phyloP scores from a whole-genome alignment of 2,888 invertebrate species.

The Oconnorella tubifera region DNA sequence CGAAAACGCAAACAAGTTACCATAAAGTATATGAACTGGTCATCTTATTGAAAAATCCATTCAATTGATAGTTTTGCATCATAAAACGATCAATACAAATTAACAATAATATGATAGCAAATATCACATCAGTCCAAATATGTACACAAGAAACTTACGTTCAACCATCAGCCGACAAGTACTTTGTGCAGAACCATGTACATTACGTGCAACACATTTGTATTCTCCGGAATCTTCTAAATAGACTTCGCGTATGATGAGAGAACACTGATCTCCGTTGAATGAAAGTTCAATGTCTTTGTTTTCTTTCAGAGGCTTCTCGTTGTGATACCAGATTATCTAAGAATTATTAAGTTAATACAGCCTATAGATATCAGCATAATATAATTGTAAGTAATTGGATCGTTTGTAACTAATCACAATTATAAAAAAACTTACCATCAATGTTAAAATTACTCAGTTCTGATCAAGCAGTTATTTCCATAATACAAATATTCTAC shows the following conservation, averaged over 20 bases:
- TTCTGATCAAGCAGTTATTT: too few species aligned
- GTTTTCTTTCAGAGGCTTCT: constrained; percentile 76
- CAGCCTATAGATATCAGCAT: background rate
- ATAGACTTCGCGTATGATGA: constrained; percentile 61
- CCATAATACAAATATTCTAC: too few species aligned
- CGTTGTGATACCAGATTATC: constrained; percentile 75
- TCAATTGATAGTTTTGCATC: too few species aligned
- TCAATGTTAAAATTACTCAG: too few species aligned
- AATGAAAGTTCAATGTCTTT: constrained; percentile 76
- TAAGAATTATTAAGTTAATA: too few species aligned
- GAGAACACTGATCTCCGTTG: constrained; percentile 69
- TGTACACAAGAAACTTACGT: too few species aligned
- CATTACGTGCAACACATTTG: constrained; percentile 81
- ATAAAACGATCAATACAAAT: too few species aligned
- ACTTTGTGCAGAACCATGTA: constrained; percentile 77
- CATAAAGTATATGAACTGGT: too few species aligned
- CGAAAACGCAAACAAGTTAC: too few species aligned
- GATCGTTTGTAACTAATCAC: background rate
- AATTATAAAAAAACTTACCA: background rate
- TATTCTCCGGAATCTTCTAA: constrained; percentile 75
- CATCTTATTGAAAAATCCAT: too few species aligned
- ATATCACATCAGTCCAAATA: too few species aligned
- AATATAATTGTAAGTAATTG: background rate
- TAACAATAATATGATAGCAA: too few species aligned
- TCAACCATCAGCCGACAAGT: constrained; percentile 78